Evolutionary conservation across 2,113 vertebrate genomes (phyloP), one percentile per base, ranked within the genome.

Genomic region (Colius striatus): DNA sequence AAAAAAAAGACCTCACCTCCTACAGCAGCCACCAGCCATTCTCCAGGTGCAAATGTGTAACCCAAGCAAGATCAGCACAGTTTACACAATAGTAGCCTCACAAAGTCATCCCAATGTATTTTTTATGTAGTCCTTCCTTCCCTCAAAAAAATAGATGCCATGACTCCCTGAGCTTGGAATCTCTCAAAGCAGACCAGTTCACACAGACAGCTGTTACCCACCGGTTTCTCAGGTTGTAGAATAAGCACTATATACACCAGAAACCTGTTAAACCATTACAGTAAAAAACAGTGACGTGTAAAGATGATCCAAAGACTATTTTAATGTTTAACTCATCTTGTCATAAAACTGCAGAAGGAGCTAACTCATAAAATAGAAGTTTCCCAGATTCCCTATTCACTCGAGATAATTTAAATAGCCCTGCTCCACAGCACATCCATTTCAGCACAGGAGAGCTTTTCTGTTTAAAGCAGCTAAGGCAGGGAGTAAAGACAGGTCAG

Each of bases 241-340:
- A 79, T 72, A 82, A 79, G 25, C 54, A 82, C 9, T 41, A 58
- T 50, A 72, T 34, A 25, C 68, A 85, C 27, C 22, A 94, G 77
- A 94, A 95, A 78, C 14, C 21, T 34, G 19, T 53, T 92, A 92
- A 84, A n/a, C 25, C 38, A 16, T 58, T 68, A 57, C 25, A 78
- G 62, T 72, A 92, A 95, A 94, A 90, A 82, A 30, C 11, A 57
- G 19, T 14, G 27, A 86, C 20, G 45, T 75, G 41, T 75, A 84
- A 89, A 91, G 81, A 94, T 0, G 8, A 81, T 79, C 41, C 70
- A 84, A 92, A 81, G 48, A 77, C 48, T 73, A 94, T 84, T 87
- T 95, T 62, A 85, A 71, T 54, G 51, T 58, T 95, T 82, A 83
- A 87, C 58, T 85, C 87, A 65, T 78, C 61, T 87, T 81, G 54